phyloP scores from a whole-genome alignment of 2,888 invertebrate species.

The Megastigmus dorsalis region DNA sequence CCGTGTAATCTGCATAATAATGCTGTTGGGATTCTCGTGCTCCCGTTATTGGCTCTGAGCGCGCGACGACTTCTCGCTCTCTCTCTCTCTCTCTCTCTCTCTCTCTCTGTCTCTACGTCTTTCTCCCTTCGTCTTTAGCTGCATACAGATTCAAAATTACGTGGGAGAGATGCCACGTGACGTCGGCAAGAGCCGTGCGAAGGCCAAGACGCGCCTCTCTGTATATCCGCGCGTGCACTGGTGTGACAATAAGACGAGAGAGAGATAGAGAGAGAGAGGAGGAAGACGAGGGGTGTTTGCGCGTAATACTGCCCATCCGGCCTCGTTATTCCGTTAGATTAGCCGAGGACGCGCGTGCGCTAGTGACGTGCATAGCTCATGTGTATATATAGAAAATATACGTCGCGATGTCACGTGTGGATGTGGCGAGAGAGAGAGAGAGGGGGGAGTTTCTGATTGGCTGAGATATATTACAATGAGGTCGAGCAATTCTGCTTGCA shows the following conservation, averaged over 20 bases:
- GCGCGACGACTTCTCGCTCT: not conserved
- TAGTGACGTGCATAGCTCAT: too few species aligned
- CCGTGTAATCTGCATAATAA: conserved; percentile 73
- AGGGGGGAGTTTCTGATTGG: too few species aligned
- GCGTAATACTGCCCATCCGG: too few species aligned
- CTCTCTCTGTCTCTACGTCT: not conserved
- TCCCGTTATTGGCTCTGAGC: conserved; percentile 54
- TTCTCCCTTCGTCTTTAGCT: conserved; percentile 62
- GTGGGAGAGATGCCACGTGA: too few species aligned
- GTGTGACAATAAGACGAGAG: conserved; percentile 42
- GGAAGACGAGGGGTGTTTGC: too few species aligned
- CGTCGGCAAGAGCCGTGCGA: conserved; percentile 45
- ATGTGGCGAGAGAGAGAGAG: too few species aligned
- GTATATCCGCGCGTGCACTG: conserved; percentile 52
- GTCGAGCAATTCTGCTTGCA: too few species aligned
- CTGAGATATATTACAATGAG: too few species aligned
- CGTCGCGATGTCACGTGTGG: too few species aligned
- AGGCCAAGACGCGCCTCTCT: conserved; percentile 3
- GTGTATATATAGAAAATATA: too few species aligned
- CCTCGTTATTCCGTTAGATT: not conserved
- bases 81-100: conserved; percentile 54
- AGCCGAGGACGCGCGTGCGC: too few species aligned
- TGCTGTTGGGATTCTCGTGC: conserved; percentile 64
- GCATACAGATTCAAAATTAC: conserved; percentile 74
- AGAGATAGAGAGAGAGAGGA: too few species aligned